Conservation (phyloP, 1,140 invertebrate genomes). For the Ooceraea biroi region DNA sequence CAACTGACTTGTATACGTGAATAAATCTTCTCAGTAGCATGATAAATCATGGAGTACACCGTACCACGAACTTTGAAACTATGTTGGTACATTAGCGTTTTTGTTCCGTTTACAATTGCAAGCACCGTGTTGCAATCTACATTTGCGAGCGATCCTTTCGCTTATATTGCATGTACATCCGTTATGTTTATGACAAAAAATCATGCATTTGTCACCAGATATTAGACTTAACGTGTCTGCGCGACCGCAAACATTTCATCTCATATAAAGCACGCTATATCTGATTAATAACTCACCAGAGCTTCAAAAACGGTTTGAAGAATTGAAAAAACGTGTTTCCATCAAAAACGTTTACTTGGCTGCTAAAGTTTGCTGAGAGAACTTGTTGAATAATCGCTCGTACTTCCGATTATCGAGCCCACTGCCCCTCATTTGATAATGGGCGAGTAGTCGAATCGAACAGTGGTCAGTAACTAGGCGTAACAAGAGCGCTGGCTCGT, state of each 20-base stretch:
- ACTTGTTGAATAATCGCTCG: not conserved
- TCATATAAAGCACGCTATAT: no score
- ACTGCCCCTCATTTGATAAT: constrained; percentile 47
- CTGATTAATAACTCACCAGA: no score
- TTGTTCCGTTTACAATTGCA: constrained; percentile 26
- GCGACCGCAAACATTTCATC: no score
- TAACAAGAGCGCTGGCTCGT: constrained; percentile 73
- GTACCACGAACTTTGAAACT: constrained; percentile 5
- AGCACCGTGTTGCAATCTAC: not conserved
- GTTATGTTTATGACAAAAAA: constrained; percentile 2
- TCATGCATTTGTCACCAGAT: not conserved
- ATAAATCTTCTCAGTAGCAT: constrained; percentile 42
- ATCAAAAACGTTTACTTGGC: not conserved
- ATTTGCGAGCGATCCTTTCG: constrained; percentile 4
- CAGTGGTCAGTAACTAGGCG: constrained; percentile 64
- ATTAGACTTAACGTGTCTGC: no score
- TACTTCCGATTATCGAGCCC: constrained; percentile 23
- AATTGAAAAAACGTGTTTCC: not conserved
- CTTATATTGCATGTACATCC: not conserved
- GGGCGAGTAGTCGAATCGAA: constrained; percentile 54
- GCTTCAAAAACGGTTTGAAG: no score
- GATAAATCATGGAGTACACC: constrained; percentile 60
- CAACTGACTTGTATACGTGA: constrained; percentile 15
- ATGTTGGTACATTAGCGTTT: constrained; percentile 43
- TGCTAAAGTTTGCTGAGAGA: no score